Base-by-base conservation (phyloP, 2,888 invertebrate species). In the Nemotelus pantherinus region DNA sequence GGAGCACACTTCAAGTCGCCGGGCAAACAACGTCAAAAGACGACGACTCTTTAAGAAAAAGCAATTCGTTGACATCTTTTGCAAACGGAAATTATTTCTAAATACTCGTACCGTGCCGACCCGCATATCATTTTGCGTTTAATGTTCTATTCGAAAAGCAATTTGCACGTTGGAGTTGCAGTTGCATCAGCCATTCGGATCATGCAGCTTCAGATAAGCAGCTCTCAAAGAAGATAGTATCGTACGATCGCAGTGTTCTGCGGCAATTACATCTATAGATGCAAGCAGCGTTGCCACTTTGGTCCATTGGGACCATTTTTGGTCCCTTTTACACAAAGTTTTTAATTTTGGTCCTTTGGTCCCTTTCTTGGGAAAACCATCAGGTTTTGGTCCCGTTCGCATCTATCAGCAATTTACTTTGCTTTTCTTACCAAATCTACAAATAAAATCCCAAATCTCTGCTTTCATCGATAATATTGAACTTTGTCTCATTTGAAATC, bases 151-250 rank as follows among this genome's bases (percentile, higher is more conserved):
- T 70, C 43, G 43, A 43, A 9, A 55, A 70, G 55, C 55, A 39
- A 70, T 65, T 65, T 65, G 6, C 65, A 45, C 65, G n/a, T 65
- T 65, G 45, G 41, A 63, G 25, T 65, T 65, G 63, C 39, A 63
- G 39, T 39, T 63, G 65, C 55, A 70, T 53, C 53, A 55, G 55
- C 43, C 53, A 47, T 43, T 70, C 39, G 39, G 70, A n/a, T 39
- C 43, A 55, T 55, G 25, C 25, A 25, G 25, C 53, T 53, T 43
- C 5, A 70, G 25, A 70, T 55, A 47, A 65, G 25, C 25, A 25
- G 65, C n/a, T 25, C 3, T 47, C 70, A 70, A 70, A 70, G 55
- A 65, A 47, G 43, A 43, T 63, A 43, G 63, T 39, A 63, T 63
- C n/a, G 3, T 63, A 43, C 10, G 53, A 5, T 39, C 43, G 41